Base-by-base conservation (phyloP, 2,888 invertebrate genomes). In the Rhingia rostrata region DNA sequence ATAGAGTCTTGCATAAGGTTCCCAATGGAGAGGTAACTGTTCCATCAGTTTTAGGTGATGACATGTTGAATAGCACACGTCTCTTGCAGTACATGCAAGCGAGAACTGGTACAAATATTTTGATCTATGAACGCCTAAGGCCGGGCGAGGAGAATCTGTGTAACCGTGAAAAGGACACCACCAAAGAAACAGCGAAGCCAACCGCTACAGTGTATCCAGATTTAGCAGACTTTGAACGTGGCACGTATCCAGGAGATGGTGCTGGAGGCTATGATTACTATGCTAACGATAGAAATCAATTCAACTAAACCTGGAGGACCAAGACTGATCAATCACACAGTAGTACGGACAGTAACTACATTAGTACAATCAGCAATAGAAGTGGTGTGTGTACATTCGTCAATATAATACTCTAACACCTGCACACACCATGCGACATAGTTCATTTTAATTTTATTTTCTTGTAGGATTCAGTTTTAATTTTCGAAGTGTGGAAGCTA, bases 11-110 rank as follows among this genome's bases (percentile, higher is more conserved):
- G 49, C 79, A 88, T 77, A 88, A 87, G 83, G 91, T 96, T 80
- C 94, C 94, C 86, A 95, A 97, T 89, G 93, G 95, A 2, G 93
- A 95, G 91, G 92, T 94, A 86, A 89, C 87, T 53, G 30, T 10
- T 10, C 33, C 37, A 87, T 9, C 87, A 86, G 9, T 63, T n/a
- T 43, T 78, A 78, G 22, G 4, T 33, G 39, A 72, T 64, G 60
- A 51, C 37, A 72, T 51, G 75, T 90, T 45, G 83, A 88, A 66
- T 88, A 89, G 54, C 53, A 69, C 45, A 12, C 75, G 43, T 87
- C 63, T 90, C 41, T 87, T 90, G 61, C 88, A 90, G 88, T 86
- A 87, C 10, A 73, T 88, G 32, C 88, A 88, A 51, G 49, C 87
- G 14, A 89, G 90, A 51, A 88, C 87, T 5, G 90, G 90, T 14